Base-by-base conservation (phyloP, 2,888 invertebrate genomes). In the Dinocampus coccinellae region DNA sequence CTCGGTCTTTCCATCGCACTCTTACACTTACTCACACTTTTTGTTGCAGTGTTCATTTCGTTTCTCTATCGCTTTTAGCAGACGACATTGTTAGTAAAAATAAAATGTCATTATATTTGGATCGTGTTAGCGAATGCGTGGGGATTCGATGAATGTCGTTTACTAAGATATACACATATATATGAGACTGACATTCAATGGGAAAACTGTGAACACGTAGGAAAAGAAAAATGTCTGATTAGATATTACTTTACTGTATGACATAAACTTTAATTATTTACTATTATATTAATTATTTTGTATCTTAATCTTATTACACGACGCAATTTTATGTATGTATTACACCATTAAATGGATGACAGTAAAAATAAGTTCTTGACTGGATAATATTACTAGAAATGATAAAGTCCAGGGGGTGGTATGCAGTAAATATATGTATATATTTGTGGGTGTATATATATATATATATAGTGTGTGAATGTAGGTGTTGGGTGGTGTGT, bases 31-130 rank as follows among this genome's bases (percentile, higher is more conserved):
- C 57, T 22, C 57, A 26, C 26, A 24, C 53, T n/a, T 13, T 16
- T 13, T 53, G 6, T 55, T 66, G 34, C 55, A 13, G 34, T 20
- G 36, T 24, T 13, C 16, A n/a, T 9, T 10, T 69, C 73, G 47
- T 73, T 67, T 75, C 42, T 55, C 58, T 57, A n/a, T 13, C 47
- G 70, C 68, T 68, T 63, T 73, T 81, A 83, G 80, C 80, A 81
- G 81, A 83, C 85, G 83, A 83, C 81, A 80, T 78, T 80, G 80
- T 81, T 81, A 82, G 84, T 84, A 84, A 83, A 84, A 84, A 84
- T 82, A 83, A 85, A 81, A 78, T 82, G 82, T 77, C 80, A 81
- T 82, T 82, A 78, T 79, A 84, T 85, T 81, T 83, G 83, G 81
- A 83, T 75, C 76, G 75, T 75, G 72, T 69, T 71, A 33, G 57